Evolutionary conservation across 2,888 invertebrate species (phyloP), one percentile per base, ranked within the genome.

Genomic region (Heliconius aoede): DNA sequence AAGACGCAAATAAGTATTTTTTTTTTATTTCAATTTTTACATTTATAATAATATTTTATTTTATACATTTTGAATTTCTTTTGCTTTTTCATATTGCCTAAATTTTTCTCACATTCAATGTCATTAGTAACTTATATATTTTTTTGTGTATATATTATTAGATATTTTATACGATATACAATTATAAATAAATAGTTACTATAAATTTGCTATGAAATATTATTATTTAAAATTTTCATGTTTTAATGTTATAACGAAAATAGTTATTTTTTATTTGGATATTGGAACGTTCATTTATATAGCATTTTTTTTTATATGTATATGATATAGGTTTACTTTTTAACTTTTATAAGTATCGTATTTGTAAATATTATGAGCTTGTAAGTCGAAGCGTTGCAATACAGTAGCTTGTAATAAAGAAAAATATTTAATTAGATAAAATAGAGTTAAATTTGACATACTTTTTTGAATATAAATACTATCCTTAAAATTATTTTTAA

Each of bases 101-200:
- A 9, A 3, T 55, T 55, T 55, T 55, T 55, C 55, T 55, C 55
- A 55, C 55, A 3, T 55, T 55, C 9, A n/a, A 21, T 55, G 55
- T 55, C 55, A 55, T 55, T 55, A 46, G 7, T 55, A 8, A 9
- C 9, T n/a, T n/a, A n/a, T 55, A 55, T 55, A n/a, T 55, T 9
- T n/a, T n/a, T 55, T 55, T n/a, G 46, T 55, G n/a, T 55, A 55
- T 55, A 55, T 9, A 55, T 55, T 55, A 55, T 55, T n/a, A 55
- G 55, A 55, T 55, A 3, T 55, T 46, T 55, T 11, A 55, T 46
- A 46, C 18, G 46, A 46, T 46, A 46, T 18, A 46, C 46, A 46
- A 18, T 46, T 46, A 46, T 46, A 55, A 55, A n/a, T 9, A 55
- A 55, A 55, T 55, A 55, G n/a, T 55, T 55, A 46, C 46, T 46